Evolutionary conservation across 2,113 vertebrate species (phyloP), one percentile per base, ranked within the genome.

Genomic region (Labeo catla): DNA sequence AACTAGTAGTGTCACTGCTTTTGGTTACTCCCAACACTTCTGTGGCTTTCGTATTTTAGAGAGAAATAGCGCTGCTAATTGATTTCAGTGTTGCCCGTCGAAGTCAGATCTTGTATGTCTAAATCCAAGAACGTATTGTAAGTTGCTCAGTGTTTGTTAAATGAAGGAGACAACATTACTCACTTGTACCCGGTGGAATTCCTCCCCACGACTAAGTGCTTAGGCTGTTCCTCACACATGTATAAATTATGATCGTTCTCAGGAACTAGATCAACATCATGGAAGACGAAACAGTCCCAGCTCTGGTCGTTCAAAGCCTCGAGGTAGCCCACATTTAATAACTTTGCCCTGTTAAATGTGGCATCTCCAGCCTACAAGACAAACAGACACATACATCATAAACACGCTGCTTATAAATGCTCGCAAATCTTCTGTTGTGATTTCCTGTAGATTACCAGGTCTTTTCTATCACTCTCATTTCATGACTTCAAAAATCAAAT

Each of bases 241-340:
- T 99, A 99, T 76, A 96, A 91, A 91, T 99, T 99, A 81, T 94
- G 92, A 93, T 99, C 98, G 34, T 99, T 98, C 93, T 99, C 98
- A 0, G 98, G 98, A 85, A 99, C 91, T 86, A 99, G 93, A 90
- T 99, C 98, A 84, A 99, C 98, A 47, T 99, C 98, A 0, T 99
- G 98, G 91, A 99, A 98, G 89, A 99, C 94, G 86, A 99, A 99
- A 87, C 98, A 99, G 77, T 98, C 96, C 98, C 98, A 99, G 28
- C 78, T 92, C 23, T 92, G 93, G 89, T 99, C 96, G 89, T 97
- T 99, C 79, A 99, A 91, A 6, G 98, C 96, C 90, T 99, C 98
- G 86, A 99, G 86, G 89, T 97, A 99, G 10, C 98, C 98, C 59
- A 99, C 93, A 65, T 99, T 99, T 90, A 99, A 91, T 89, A 99